Evolutionary conservation across 2,113 vertebrate genomes (phyloP).

Genomic region (Amazona guildingii): DNA sequence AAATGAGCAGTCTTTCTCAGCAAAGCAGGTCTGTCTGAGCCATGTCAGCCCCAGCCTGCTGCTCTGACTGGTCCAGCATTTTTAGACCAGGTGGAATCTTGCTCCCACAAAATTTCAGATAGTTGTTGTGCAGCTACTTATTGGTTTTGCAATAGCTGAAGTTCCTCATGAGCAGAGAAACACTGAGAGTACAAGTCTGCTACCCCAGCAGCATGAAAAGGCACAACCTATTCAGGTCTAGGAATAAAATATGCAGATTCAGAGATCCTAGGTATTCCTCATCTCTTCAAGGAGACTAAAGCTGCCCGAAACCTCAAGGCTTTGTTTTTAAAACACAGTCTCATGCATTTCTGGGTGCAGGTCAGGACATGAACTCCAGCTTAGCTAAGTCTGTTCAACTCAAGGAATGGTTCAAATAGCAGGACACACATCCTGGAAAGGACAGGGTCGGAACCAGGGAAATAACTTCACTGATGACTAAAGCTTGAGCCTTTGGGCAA

Average conservation of each 20-base stretch:
- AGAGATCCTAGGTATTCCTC: neutral
- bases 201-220: neutral
- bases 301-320: neutral
- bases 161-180: neutral
- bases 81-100: neutral
- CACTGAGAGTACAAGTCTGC: neutral
- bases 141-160: neutral
- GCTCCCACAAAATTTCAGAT: neutral
- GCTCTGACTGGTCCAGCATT: neutral
- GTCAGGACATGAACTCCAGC: slow-evolving; percentile 17
- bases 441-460: slow-evolving; percentile 9
- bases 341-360: neutral
- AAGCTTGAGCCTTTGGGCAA: slow-evolving; percentile 25
- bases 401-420: slow-evolving; percentile 1
- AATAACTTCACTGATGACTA: neutral
- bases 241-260: neutral
- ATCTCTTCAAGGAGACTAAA: neutral
- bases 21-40: neutral
- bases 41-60: neutral
- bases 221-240: neutral
- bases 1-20: neutral
- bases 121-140: neutral
- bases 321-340: neutral
- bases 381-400: neutral
- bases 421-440: slow-evolving; percentile 10